Evolutionary conservation across 2,888 invertebrate species (phyloP).

Genomic region (Liopterus haemorrhoidalis): DNA sequence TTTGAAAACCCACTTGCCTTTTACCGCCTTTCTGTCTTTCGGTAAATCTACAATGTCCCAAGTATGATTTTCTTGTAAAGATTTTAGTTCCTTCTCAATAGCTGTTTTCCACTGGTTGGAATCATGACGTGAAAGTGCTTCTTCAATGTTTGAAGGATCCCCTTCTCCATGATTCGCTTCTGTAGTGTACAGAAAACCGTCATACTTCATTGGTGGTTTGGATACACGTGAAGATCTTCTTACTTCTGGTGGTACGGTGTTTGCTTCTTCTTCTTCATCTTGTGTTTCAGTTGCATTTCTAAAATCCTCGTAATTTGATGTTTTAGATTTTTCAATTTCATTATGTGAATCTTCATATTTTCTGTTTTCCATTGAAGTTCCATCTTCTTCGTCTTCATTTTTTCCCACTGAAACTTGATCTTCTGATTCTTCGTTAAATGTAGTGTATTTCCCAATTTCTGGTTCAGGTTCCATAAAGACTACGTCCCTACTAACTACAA

Average conservation of each 20-base stretch:
- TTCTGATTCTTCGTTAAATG: not conserved
- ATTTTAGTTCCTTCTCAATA: conserved; percentile 26
- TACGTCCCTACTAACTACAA: conserved; percentile 9
- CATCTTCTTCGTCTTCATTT: conserved; percentile 17
- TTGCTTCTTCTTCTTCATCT: conserved; percentile 10
- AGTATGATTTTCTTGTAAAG: conserved; percentile 22
- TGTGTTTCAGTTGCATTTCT: conserved; percentile 1
- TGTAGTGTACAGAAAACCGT: conserved; percentile 23
- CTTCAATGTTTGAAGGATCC: conserved; percentile 8
- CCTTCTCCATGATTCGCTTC: not conserved
- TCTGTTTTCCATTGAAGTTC: conserved; percentile 14
- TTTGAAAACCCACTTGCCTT: conserved; percentile 11
- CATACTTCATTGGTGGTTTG: conserved; percentile 21
- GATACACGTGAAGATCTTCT: conserved; percentile 26
- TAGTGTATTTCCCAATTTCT: not conserved
- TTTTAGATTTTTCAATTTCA: conserved; percentile 3
- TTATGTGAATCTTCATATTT: conserved; percentile 1
- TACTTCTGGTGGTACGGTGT: conserved; percentile 10
- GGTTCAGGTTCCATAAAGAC: conserved; percentile 8
- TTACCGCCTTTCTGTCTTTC: conserved; percentile 23
- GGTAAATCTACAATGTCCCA: conserved; percentile 19
- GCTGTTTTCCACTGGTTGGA: conserved; percentile 24
- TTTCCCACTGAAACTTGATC: conserved; percentile 1
- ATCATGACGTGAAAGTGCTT: not conserved
- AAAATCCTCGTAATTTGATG: conserved; percentile 23